Percentiles rank a stretch among this genome's conserved stretches.
Conservation (phyloP, 2,888 invertebrate genomes). For the Onchidella celtica region DNA sequence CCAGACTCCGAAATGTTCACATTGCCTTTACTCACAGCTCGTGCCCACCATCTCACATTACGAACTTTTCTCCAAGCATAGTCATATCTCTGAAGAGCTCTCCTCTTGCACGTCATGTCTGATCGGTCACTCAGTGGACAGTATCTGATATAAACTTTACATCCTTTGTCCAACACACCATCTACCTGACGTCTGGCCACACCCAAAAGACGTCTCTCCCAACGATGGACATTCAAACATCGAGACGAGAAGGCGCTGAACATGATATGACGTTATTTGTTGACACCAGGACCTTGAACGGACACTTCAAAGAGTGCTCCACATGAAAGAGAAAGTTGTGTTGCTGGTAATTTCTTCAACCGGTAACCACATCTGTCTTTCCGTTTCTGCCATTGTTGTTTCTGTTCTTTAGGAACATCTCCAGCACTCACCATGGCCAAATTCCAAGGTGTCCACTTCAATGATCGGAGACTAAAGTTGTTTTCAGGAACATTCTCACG, state of each 20-base stretch:
- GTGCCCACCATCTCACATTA: neutral
- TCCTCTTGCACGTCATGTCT: neutral
- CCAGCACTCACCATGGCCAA: slow-evolving; percentile 50
- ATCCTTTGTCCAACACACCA: neutral
- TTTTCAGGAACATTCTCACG: slow-evolving; percentile 62
- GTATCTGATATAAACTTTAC: slow-evolving; percentile 18
- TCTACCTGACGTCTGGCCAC: slow-evolving; percentile 15
- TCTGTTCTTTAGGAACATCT: neutral
- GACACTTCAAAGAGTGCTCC: slow-evolving; percentile 29
- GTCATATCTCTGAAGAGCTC: slow-evolving; percentile 31
- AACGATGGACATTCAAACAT: neutral
- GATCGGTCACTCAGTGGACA: neutral
- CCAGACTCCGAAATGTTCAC: neutral
- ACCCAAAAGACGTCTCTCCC: slow-evolving; percentile 20
- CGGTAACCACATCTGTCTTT: slow-evolving; percentile 14
- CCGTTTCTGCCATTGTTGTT: neutral
- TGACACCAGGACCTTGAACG: neutral
- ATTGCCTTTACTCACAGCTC: slow-evolving; percentile 4
- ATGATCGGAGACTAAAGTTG: slow-evolving; percentile 57
- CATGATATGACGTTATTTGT: slow-evolving; percentile 25
- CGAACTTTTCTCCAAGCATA: slow-evolving; percentile 34
- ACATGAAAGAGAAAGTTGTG: neutral
- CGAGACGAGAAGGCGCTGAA: slow-evolving; percentile 20
- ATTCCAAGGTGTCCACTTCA: slow-evolving; percentile 65
- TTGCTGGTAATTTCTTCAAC: neutral